Evolutionary conservation across 2,113 vertebrate genomes (phyloP).

Genomic region (Marmota flaviventris): DNA sequence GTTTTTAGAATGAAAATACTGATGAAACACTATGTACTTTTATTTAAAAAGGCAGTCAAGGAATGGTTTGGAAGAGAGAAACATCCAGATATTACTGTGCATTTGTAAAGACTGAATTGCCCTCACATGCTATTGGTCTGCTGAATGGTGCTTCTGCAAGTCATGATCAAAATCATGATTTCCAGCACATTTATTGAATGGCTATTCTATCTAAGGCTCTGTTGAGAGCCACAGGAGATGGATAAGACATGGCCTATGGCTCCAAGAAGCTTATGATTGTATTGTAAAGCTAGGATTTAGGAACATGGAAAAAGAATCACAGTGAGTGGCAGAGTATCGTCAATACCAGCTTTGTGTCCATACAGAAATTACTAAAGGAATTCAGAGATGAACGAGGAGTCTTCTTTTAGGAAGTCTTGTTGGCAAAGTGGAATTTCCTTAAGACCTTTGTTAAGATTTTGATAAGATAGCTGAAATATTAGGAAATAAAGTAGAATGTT

Average conservation of each 20-base stretch:
- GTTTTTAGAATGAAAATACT: slow-evolving; percentile 57
- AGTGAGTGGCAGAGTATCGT: background rate
- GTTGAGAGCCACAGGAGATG: background rate
- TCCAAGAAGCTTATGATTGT: slow-evolving; percentile 6
- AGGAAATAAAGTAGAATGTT: slow-evolving; percentile 21
- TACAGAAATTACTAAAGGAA: background rate
- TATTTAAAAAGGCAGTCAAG: slow-evolving; percentile 57
- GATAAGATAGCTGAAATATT: slow-evolving; percentile 3
- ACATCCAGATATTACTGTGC: slow-evolving; percentile 15
- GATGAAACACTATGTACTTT: slow-evolving; percentile 33
- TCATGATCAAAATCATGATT: slow-evolving; percentile 1
- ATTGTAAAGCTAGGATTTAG: background rate
- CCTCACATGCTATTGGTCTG: background rate
- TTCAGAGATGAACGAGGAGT: background rate
- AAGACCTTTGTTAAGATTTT: slow-evolving; percentile 28
- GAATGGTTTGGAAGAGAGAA: background rate
- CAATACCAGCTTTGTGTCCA: background rate
- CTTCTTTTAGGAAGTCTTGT: background rate
- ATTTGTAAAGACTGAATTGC: background rate
- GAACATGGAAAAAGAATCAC: background rate
- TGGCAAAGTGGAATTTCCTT: slow-evolving; percentile 12
- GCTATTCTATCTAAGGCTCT: slow-evolving; percentile 8
- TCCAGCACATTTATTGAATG: slow-evolving; percentile 31
- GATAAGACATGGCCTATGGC: background rate
- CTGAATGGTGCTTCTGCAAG: slow-evolving; percentile 8